These are phyloP conservation scores for Scopus umbretta DNA, from an alignment of 2,113 vertebrate genomes.

Conservation along the genomic window DNA sequence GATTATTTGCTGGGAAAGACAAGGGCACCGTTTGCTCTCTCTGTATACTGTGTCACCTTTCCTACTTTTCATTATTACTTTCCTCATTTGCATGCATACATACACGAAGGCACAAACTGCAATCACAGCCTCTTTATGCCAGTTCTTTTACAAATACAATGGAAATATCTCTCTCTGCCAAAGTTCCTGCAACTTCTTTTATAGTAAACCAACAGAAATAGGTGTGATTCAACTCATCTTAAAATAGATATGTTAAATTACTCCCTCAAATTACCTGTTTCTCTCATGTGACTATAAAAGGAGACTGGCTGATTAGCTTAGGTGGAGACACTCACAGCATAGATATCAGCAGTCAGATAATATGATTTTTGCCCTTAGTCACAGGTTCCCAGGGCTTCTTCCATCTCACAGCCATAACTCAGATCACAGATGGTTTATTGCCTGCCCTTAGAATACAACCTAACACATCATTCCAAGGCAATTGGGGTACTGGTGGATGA, in stretches of 20 bases:
- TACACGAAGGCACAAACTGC: neutral
- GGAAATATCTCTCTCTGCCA: neutral
- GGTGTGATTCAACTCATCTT: neutral
- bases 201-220: neutral
- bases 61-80: neutral
- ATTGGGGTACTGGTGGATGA: too few relatives aligned
- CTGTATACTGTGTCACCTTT: neutral
- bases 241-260: slow-evolving; percentile 35
- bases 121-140: slow-evolving; percentile 14
- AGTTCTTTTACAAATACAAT: neutral
- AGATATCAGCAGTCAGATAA: neutral
- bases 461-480: neutral
- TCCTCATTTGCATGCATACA: neutral
- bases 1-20: neutral
- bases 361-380: neutral
- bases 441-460: neutral
- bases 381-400: neutral
- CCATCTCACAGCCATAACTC: neutral
- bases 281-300: neutral
- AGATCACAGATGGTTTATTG: neutral
- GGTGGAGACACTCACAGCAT: neutral
- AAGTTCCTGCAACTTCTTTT: slow-evolving; percentile 10
- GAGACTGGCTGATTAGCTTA: neutral
- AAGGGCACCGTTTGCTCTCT: neutral
- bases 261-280: slow-evolving; percentile 15